Base-by-base conservation (phyloP, 2,888 invertebrate genomes). In the Epinotia bilunana region DNA sequence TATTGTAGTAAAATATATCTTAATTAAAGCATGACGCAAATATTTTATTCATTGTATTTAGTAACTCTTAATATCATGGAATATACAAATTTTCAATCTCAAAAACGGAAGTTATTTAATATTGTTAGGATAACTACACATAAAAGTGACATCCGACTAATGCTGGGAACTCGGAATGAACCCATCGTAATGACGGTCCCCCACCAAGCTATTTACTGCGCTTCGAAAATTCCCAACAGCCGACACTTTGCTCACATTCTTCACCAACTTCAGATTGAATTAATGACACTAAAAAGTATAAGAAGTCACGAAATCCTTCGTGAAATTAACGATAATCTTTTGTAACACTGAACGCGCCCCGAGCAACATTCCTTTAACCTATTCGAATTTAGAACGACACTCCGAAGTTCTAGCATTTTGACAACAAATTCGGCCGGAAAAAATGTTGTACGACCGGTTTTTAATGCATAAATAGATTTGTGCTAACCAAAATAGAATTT, bases 241-340 rank as follows among this genome's bases (percentile, higher is more conserved):
- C 81, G 80, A 85, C 85, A 83, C 84, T 81, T 83, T 81, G 83
- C 83, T 84, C 84, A 84, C 86, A 90, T 90, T 90, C 89, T 86
- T 88, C 74, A 86, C 84, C 80, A 86, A 87, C 82, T 86, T 83
- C 83, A 85, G 85, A 89, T 88, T 87, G 84, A 88, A 90, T 88
- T 88, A 89, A 89, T 83, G 87, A 87, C 87, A 86, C 84, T 84
- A 87, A 91, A 90, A 91, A 91, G 88, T 86, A 85, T 85, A 88
- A 81, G 80, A 81, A 84, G 84, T 87, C 87, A 88, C 83, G 86
- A 80, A 83, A 87, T 87, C 86, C 83, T 84, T 81, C 84, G 83
- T 83, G 83, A 87, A 89, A 90, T 88, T 88, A 91, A 88, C 88
- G 83, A 86, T 85, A 87, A 88, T 89, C 87, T 87, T 85, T 88